Evolutionary conservation across 1,140 invertebrate genomes (phyloP), one percentile per base, ranked within the genome.

Genomic region (Pomacea maculata): DNA sequence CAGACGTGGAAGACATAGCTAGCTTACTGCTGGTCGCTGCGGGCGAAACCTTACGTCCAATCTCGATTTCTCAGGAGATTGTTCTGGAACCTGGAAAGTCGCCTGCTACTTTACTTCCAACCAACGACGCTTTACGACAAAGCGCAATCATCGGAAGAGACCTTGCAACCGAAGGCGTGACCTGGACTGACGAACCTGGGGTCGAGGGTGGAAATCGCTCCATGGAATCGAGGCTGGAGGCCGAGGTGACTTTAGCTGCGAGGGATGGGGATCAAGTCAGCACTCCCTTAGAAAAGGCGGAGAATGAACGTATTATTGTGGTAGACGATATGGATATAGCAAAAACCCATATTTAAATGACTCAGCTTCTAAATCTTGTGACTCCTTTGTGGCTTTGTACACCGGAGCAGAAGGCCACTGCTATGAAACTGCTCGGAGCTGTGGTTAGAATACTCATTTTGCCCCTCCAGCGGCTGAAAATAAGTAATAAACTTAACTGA

Each of bases 1-100:
- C 80, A 25, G 78, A 84, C 7, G 77, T 85, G 11, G 80, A 87
- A 55, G 84, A 88, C 79, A 80, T 88, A 63, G 83, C 86, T 25
- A 83, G 81, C 45, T 52, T 86, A 0, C 78, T 88, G 7, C 68
- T 88, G 4, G 85, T 84, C 7, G 57, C 75, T 55, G 86, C 84
- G 55, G 84, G 85, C 17, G 73, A 80, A 19, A 64, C 75, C 54
- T 61, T 61, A 14, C 11, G 57, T 17, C 11, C 15, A n/a, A n/a
- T 9, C 73, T 21, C 70, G 80, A 55, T n/a, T 61, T 12, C 67
- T 12, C 68, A 52, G 21, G 78, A 29, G 21, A 55, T 34, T 63
- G 25, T 21, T 54, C 45, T 61, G 17, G 19, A 19, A 34, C 55
- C 55, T n/a, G 25, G 29, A 19, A n/a, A 29, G 7, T 73, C 71